Percentiles rank a stretch among this genome's conserved stretches.
These are phyloP conservation scores for Virgularia gustaviana DNA, from an alignment of 92 coral and sea anemone species.

Conservation along the genomic window DNA sequence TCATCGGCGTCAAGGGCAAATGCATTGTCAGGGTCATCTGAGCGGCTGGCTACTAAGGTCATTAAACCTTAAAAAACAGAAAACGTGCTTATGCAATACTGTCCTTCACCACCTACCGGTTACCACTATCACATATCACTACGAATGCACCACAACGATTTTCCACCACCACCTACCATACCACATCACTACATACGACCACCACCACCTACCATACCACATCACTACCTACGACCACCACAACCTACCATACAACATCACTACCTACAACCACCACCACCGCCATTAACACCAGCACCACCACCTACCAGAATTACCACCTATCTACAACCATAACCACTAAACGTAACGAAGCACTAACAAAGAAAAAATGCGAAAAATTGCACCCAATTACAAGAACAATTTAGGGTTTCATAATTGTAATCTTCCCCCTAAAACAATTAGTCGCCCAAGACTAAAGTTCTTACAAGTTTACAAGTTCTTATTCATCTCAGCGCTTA, in stretches of 20 bases:
- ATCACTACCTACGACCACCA: neutral
- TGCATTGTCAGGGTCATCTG: conserved; percentile 23
- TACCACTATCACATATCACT: too few species aligned
- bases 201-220: neutral
- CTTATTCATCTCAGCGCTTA: too few species aligned
- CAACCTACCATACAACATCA: neutral
- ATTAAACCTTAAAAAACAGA: conserved; percentile 14
- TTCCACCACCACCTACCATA: neutral
- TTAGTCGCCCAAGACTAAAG: too few species aligned
- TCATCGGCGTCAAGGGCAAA: conserved; percentile 17
- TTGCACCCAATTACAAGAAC: too few species aligned
- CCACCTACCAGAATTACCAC: too few species aligned
- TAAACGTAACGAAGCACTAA: too few species aligned
- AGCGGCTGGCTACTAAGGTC: conserved; percentile 32
- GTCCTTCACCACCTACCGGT: neutral
- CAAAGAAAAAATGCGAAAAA: too few species aligned
- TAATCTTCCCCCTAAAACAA: too few species aligned
- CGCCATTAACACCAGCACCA: too few species aligned
- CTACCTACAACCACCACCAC: neutral
- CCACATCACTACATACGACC: too few species aligned
- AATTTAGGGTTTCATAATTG: too few species aligned
- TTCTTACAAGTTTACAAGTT: too few species aligned
- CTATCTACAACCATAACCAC: neutral
- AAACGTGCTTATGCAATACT: neutral
- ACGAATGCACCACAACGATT: neutral